Percentiles rank a stretch among this genome's conserved stretches.
Evolutionary conservation across 2,888 invertebrate species (phyloP).

Genomic region (Leucophenga montana): DNA sequence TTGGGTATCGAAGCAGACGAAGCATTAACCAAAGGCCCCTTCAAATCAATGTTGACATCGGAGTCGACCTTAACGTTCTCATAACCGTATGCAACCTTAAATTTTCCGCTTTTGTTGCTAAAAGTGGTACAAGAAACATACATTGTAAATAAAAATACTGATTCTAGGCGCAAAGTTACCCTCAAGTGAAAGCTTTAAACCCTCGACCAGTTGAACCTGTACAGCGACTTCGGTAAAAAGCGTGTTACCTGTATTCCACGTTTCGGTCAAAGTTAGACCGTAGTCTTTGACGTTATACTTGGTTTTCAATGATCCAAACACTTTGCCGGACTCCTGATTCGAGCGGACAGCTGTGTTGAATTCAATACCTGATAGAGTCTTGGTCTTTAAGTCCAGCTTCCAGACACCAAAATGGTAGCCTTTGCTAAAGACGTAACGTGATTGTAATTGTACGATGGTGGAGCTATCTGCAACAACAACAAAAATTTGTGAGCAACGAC

Average conservation of each 20-base stretch:
- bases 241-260: constrained; percentile 99
- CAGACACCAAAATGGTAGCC: constrained; percentile 98
- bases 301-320: constrained; percentile 92
- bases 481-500: too few species aligned
- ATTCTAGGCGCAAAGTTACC: constrained; percentile 95
- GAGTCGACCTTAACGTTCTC: constrained; percentile 87
- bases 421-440: constrained; percentile 95
- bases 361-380: constrained; percentile 93
- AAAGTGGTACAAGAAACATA: too few species aligned
- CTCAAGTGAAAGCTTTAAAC: constrained; percentile 92
- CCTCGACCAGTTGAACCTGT: constrained; percentile 91
- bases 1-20: constrained; percentile 89
- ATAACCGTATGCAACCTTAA: constrained; percentile 90
- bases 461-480: constrained; percentile 82
- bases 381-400: constrained; percentile 96
- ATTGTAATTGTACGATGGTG: constrained; percentile 93
- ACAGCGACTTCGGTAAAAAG: constrained; percentile 92
- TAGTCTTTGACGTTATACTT: constrained; percentile 94
- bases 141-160: too few species aligned
- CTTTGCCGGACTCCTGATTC: too few species aligned
- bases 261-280: constrained; percentile 95
- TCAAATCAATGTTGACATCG: constrained; percentile 90
- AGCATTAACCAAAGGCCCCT: constrained; percentile 85
- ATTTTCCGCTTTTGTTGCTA: constrained; percentile 89
- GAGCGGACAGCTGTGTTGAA: constrained; percentile 93